Evolutionary conservation across 1,140 invertebrate genomes (phyloP).

Genomic region (Mactra quadrangularis): DNA sequence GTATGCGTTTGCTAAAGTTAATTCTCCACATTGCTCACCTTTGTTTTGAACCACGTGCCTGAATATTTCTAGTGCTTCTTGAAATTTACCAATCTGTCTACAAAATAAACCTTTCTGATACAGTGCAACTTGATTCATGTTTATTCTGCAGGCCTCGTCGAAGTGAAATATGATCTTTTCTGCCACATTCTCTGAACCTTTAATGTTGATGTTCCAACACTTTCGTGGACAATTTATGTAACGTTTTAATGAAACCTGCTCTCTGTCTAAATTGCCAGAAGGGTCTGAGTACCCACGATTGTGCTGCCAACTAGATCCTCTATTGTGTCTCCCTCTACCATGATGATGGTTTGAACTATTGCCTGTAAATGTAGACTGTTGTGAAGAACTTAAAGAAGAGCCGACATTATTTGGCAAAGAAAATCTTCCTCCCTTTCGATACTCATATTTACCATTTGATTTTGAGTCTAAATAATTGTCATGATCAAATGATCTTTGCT

Average conservation of each 20-base stretch:
- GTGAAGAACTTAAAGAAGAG: neutral
- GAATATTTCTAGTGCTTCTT: slow-evolving; percentile 6
- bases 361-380: neutral
- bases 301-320: no score
- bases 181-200: neutral
- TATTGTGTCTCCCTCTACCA: no score
- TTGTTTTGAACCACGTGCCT: neutral
- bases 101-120: neutral
- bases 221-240: no score
- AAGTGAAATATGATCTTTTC: neutral
- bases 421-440: neutral
- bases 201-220: neutral
- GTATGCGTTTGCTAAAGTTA: neutral
- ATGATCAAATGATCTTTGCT: no score
- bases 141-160: neutral
- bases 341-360: no score
- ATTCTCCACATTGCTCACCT: neutral
- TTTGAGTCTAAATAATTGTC: neutral
- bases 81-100: neutral
- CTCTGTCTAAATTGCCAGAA: no score
- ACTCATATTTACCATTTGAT: neutral
- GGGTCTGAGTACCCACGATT: no score
- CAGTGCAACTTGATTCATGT: neutral
- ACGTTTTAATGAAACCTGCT: no score
- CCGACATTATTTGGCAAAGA: no score